phyloP scores from a whole-genome alignment of 2,888 invertebrate species.

The Caenorhabditis imperialis region DNA sequence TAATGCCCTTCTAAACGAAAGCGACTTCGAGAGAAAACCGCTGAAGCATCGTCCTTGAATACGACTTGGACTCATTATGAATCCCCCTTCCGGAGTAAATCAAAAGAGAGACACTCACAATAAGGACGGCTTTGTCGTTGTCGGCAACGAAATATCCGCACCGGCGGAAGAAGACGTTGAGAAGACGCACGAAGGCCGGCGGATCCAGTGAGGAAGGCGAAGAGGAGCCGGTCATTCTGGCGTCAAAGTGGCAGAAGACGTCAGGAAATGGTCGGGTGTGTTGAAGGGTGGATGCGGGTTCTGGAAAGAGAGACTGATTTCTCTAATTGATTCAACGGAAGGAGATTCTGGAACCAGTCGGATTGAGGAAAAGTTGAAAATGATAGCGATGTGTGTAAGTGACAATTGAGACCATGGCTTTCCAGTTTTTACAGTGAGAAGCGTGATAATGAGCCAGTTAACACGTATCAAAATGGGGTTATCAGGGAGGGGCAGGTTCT shows the following conservation, averaged over 20 bases:
- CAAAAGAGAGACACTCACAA: constrained; percentile 57
- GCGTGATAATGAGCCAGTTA: constrained; percentile 13
- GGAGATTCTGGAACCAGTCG: constrained; percentile 38
- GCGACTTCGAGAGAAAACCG: constrained; percentile 12
- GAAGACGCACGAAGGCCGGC: constrained; percentile 63
- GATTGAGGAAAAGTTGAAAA: no score
- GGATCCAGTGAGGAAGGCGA: constrained; percentile 47
- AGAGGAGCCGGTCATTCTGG: constrained; percentile 27
- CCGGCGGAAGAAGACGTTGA: constrained; percentile 57
- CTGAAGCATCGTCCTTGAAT: constrained; percentile 23
- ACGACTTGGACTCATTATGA: constrained; percentile 14
- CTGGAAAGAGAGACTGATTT: constrained; percentile 4
- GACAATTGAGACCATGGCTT: no score
- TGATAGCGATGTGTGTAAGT: no score
- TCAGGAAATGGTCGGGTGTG: constrained; percentile 5
- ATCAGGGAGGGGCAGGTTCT: constrained; percentile 28
- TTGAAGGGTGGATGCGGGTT: not conserved
- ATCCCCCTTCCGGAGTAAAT: constrained; percentile 4
- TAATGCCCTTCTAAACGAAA: constrained; percentile 41
- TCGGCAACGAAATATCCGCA: constrained; percentile 69
- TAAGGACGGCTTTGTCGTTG: constrained; percentile 63
- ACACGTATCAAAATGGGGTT: constrained; percentile 12
- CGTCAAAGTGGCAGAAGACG: constrained; percentile 5
- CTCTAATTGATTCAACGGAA: not conserved
- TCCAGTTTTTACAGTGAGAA: no score